These are phyloP conservation scores for Podargus strigoides DNA, from an alignment of 2,797 vertebrate genomes.

Conservation along the genomic window DNA sequence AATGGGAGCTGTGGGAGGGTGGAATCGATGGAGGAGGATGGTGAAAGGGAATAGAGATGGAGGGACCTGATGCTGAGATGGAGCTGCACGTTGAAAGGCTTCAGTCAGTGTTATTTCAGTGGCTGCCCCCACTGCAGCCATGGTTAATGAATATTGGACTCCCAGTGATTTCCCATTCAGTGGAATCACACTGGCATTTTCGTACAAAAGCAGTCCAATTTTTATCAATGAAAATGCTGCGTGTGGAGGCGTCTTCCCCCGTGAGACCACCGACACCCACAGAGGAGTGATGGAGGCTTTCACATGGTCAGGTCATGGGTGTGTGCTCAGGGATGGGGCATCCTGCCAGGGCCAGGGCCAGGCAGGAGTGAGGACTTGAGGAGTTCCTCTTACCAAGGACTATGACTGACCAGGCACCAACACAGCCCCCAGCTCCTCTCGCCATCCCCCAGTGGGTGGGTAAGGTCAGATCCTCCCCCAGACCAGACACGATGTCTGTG, in stretches of 20 bases:
- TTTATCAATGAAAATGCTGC: not conserved
- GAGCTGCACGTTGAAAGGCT: not conserved
- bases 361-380: accelerated
- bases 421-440: not conserved
- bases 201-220: not conserved
- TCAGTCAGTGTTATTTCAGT: not conserved
- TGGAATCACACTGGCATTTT: slow-evolving; percentile 24
- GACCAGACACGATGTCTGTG: accelerated
- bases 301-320: accelerated
- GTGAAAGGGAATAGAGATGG: not conserved
- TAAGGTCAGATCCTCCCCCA: too few relatives aligned
- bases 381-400: not conserved
- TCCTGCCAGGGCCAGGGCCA: accelerated
- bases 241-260: accelerated
- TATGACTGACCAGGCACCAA: not conserved
- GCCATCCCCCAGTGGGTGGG: accelerated
- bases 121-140: not conserved
- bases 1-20: not conserved
- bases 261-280: accelerated
- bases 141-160: slow-evolving; percentile 64
- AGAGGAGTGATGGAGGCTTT: accelerated
- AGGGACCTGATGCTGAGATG: not conserved
- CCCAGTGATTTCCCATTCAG: slow-evolving; percentile 63
- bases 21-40: not conserved
- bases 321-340: accelerated